A percentile compares a stretch with the other conserved stretches of the same genome.
Conservation (phyloP, 2,888 invertebrate genomes). For the Scotopteryx bipunctaria region DNA sequence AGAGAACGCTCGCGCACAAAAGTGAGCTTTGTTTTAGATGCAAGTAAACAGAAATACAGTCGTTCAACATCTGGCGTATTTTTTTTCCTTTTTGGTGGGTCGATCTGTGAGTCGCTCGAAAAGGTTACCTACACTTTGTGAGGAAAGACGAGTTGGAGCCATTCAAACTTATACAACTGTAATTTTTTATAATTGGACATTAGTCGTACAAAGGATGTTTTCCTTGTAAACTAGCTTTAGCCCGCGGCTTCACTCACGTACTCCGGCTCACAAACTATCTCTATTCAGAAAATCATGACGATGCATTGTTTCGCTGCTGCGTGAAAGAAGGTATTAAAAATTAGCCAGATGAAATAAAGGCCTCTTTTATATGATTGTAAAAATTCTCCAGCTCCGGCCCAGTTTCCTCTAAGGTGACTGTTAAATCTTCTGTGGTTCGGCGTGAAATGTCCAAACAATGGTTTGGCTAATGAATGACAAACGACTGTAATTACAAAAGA, state of each 20-base stretch:
- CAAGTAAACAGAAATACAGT: conserved; percentile 73
- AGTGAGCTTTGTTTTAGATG: conserved; percentile 77
- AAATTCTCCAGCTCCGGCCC: no score
- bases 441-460: conserved; percentile 25
- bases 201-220: no score
- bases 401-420: neutral
- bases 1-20: conserved; percentile 58
- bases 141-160: neutral
- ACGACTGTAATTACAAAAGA: conserved; percentile 15
- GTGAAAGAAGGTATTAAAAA: no score
- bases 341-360: no score
- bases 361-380: no score
- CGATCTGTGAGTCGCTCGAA: conserved; percentile 43
- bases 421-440: conserved; percentile 1
- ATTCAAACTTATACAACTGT: no score
- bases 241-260: no score
- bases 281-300: no score
- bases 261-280: no score
- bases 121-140: conserved; percentile 1
- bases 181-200: no score
- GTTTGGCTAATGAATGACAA: conserved; percentile 22
- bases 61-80: conserved; percentile 74
- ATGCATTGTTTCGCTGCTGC: no score
- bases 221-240: no score
- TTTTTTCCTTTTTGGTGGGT: conserved; percentile 67